Evolutionary conservation across 2,888 invertebrate species (phyloP).

Genomic region (Gastrophysa polygoni): DNA sequence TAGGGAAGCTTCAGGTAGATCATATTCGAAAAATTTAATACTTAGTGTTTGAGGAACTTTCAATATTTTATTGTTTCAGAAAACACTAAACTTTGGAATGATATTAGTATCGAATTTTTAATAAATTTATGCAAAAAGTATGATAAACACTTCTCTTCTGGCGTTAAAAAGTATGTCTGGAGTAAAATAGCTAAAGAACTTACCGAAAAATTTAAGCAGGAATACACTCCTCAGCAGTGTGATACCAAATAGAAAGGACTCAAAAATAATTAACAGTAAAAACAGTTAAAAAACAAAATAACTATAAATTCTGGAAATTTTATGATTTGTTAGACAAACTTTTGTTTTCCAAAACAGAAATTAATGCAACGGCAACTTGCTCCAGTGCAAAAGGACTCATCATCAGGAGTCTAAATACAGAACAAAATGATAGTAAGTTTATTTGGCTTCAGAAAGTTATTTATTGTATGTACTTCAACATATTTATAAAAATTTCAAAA

Average conservation of each 20-base stretch:
- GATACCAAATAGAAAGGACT: constrained; percentile 15
- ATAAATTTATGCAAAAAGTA: constrained; percentile 14
- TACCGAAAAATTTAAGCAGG: not conserved
- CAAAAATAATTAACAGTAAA: constrained; percentile 19
- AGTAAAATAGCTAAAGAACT: constrained; percentile 10
- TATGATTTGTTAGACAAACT: not conserved
- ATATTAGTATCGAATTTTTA: not conserved
- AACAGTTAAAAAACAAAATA: constrained; percentile 10
- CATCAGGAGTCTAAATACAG: not conserved
- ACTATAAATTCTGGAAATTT: not conserved
- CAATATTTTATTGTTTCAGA: constrained; percentile 4
- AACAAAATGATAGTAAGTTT: not conserved
- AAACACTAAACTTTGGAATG: constrained; percentile 13
- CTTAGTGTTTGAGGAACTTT: too few species aligned
- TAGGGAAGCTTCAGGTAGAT: too few species aligned
- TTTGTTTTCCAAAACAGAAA: not conserved
- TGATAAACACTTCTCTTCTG: constrained; percentile 10
- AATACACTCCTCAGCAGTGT: constrained; percentile 8
- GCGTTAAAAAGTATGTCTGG: constrained; percentile 17
- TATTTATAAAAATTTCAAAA: too few species aligned
- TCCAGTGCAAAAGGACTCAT: not conserved
- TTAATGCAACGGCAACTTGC: not conserved
- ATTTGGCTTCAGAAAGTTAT: not conserved
- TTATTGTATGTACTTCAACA: too few species aligned
- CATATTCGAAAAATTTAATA: too few species aligned